Evolutionary conservation across 2,113 vertebrate species (phyloP), one percentile per base, ranked within the genome.

Genomic region (Prochilodus magdalenae): DNA sequence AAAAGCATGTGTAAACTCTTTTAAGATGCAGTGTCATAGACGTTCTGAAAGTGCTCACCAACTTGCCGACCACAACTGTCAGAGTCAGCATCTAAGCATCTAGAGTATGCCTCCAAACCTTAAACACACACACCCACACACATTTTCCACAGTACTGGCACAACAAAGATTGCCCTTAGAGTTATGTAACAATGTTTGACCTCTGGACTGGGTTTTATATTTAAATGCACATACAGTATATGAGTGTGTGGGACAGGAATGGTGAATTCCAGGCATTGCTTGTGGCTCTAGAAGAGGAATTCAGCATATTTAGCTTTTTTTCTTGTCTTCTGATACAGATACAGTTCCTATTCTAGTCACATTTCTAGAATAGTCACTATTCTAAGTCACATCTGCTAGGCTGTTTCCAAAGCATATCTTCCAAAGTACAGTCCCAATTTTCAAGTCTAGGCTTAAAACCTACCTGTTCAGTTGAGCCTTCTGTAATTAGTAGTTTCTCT

Each of bases 181-280:
- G 49, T 86, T 75, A 79, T 60, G 53, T 77, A 83, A 86, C 36
- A 66, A 40, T n/a, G 66, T 63, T 51, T 83, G 81, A 72, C 66
- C 70, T 75, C 79, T 79, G 51, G 26, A 4, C 29, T 53, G 30
- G 47, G 62, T 51, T 18, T n/a, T 24, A 11, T 77, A 70, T 29
- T 18, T 33, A 24, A 7, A 10, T 55, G 79, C 78, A 30, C 44
- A 26, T 69, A 51, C 73, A 24, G 66, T 69, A 27, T 73, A 20
- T 79, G 60, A 70, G 33, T 75, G 47, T 71, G 67, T 71, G 49
- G 6, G 30, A 75, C n/a, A 29, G 60, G 24, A 51, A 33, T 36
- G 74, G 76, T 60, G 59, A 3, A 78, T 84, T 79, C 84, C 20
- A 75, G 29, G 76, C 69, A 57, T 76, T 76, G 80, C 57, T 51